Base-by-base conservation (phyloP, 2,888 invertebrate species). In the Dusona sp. region DNA sequence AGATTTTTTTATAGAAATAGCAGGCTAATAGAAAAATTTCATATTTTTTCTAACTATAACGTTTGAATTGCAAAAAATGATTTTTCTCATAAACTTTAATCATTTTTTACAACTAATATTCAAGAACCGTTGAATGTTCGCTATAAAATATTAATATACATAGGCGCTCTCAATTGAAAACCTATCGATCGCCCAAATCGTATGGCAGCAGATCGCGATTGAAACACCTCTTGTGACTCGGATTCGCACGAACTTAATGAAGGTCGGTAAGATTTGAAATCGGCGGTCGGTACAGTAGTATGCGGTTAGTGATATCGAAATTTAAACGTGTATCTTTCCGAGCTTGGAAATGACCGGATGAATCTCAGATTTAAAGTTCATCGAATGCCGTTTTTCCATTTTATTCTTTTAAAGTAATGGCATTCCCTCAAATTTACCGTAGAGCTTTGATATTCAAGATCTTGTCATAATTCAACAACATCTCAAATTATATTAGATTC, bases 251-350 rank as follows among this genome's bases (percentile, higher is more conserved):
- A 68, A 29, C 13, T 25, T 42, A 68, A 42, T 22, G 42, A 38
- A 42, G 19, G 67, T 42, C 38, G 22, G 67, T 68, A 36, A 25
- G 42, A 7, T 36, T 25, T 22, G 6, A 22, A 25, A 38, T 42
- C 22, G 42, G 16, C 68, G 68, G 68, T 68, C 68, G 68, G 42
- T 68, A 68, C 38, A 16, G 42, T 68, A 68, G 42, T 25, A 61
- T 16, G 6, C 29, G 16, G 42, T 13, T 6, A 42, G 3, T 25
- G 42, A 16, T 22, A 42, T 42, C 1, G 16, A 38, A 22, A 11
- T n/a, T 9, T 0, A 25, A 57, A 3, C 57, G 22, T 13, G 25
- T 57, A 25, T 25, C 57, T 25, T 25, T 25, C 3, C 1, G 57
- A 57, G 29, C 29, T 9, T 61, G 6, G 25, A 57, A 25, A 25